Evolutionary conservation across 2,797 vertebrate genomes (phyloP).

Genomic region (Nothura maculosa): DNA sequence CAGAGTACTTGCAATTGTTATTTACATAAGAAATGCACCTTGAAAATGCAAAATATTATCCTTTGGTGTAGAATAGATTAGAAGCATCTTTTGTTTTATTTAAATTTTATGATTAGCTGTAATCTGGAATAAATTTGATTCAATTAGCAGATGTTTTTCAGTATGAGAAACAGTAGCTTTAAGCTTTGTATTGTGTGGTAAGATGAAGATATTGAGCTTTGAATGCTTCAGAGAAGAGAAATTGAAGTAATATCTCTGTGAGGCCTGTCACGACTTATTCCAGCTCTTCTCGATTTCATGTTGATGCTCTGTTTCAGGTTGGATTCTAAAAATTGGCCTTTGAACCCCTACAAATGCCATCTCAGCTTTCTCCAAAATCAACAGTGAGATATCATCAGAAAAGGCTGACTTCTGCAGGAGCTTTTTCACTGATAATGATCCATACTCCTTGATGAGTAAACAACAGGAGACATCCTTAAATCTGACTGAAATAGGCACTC

Average conservation of each 20-base stretch:
- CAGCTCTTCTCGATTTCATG: neutral
- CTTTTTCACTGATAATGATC: neutral
- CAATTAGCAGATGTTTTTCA: neutral
- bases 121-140: neutral
- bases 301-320: neutral
- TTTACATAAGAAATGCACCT: neutral
- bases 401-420: neutral
- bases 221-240: neutral
- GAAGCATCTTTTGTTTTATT: neutral
- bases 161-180: neutral
- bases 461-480: neutral
- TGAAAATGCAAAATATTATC: neutral
- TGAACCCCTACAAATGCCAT: neutral
- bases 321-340: neutral
- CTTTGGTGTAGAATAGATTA: neutral
- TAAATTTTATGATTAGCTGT: neutral
- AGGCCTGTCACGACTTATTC: neutral
- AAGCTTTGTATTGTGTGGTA: neutral
- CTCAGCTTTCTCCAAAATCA: neutral
- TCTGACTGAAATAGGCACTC: neutral
- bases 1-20: neutral
- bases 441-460: rapidly evolving
- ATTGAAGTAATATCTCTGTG: neutral
- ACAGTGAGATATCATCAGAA: neutral
- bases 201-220: neutral